Percentiles rank a stretch among this genome's conserved stretches.
phyloP scores from a whole-genome alignment of 2,113 vertebrate species.

The Paramisgurnus dabryanus region DNA sequence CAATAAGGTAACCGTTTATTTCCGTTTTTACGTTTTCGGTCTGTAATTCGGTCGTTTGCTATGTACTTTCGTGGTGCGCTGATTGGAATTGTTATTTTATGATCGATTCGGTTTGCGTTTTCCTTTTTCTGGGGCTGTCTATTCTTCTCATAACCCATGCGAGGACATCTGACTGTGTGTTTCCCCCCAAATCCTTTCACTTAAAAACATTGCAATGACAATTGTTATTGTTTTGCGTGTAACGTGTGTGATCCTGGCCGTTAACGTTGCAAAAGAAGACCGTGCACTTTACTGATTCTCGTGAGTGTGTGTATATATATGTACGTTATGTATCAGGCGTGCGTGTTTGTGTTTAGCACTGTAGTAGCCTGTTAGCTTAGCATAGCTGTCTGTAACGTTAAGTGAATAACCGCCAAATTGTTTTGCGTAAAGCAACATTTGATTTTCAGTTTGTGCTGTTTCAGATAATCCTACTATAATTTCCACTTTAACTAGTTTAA shows the following conservation, averaged over 20 bases:
- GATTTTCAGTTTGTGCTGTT: neutral
- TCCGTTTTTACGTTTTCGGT: neutral
- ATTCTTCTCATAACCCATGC: slow-evolving; percentile 29
- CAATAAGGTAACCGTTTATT: slow-evolving; percentile 69
- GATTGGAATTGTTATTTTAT: neutral
- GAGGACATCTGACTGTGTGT: slow-evolving; percentile 16
- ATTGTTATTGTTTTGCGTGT: neutral
- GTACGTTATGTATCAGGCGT: neutral
- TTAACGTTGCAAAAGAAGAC: neutral
- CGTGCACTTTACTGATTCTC: slow-evolving; percentile 8
- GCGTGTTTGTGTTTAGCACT: slow-evolving; percentile 31
- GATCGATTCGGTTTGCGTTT: neutral
- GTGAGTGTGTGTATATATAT: neutral
- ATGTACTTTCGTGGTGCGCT: neutral
- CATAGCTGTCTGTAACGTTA: neutral
- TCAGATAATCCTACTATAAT: neutral
- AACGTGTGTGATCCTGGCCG: neutral
- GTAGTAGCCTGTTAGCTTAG: slow-evolving; percentile 22
- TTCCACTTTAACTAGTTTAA: neutral
- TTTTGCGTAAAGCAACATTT: neutral
- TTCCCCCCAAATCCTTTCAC: neutral
- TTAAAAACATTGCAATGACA: neutral
- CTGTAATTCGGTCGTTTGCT: neutral
- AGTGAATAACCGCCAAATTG: neutral
- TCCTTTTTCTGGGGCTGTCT: neutral